Conservation (phyloP, 2,888 invertebrate genomes). For the Ormyrus thymus region DNA sequence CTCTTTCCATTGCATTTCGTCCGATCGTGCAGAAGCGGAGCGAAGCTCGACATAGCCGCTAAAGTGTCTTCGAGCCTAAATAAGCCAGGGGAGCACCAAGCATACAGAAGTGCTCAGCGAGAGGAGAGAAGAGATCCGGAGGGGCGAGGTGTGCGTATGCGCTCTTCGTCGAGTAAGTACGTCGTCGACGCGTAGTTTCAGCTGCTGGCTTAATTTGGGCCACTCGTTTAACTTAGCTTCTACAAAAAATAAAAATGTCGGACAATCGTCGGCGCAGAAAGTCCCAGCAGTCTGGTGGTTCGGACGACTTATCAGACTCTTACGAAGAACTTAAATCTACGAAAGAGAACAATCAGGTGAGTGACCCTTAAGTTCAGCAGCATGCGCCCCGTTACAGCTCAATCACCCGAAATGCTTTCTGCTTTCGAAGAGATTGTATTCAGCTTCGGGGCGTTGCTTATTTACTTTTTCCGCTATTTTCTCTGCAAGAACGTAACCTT, state of each 20-base stretch:
- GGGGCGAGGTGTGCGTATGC: background rate
- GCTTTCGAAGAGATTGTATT: no score
- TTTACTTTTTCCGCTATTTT: conserved; percentile 5
- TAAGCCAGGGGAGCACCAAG: no score
- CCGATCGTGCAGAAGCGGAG: no score
- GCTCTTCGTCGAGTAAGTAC: background rate
- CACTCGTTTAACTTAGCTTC: background rate
- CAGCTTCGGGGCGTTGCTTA: background rate
- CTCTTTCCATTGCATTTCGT: no score
- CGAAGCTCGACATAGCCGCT: background rate
- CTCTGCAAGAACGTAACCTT: no score
- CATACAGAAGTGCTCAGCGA: background rate
- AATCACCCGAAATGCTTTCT: background rate
- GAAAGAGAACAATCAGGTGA: conserved; percentile 71
- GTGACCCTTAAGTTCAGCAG: conserved; percentile 35
- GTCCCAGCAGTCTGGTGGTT: conserved; percentile 70
- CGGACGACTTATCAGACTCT: conserved; percentile 72
- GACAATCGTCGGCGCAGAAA: conserved; percentile 71
- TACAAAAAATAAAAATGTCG: conserved; percentile 64
- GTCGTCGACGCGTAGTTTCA: background rate
- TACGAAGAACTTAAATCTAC: conserved; percentile 70
- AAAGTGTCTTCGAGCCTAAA: conserved; percentile 4
- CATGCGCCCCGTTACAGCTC: background rate
- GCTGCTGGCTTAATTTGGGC: no score
- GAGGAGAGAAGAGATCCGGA: no score